Percentiles rank a stretch among this genome's conserved stretches.
These are phyloP conservation scores for Drosophila affinis DNA, from an alignment of 2,888 invertebrate genomes.

Conservation along the genomic window DNA sequence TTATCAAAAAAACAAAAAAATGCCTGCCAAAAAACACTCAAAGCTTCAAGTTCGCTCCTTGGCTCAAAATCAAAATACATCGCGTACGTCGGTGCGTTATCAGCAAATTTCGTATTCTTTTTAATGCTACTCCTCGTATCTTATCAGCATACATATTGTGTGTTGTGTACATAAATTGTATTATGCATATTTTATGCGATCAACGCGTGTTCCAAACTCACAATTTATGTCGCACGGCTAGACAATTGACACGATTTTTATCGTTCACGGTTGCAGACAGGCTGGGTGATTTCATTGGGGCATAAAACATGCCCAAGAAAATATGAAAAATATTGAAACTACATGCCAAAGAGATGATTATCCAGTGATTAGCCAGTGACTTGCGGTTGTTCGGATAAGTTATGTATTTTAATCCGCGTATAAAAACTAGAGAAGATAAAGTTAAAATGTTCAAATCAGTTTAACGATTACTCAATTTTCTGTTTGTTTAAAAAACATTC, in stretches of 20 bases:
- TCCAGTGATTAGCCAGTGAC: no score
- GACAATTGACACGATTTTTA: slow-evolving; percentile 16
- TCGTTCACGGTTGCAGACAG: neutral
- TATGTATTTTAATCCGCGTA: no score
- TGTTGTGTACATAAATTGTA: neutral
- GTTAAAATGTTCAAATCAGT: no score
- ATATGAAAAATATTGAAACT: neutral
- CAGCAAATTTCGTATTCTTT: slow-evolving; percentile 32
- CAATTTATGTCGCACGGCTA: slow-evolving; percentile 22
- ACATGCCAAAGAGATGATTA: no score
- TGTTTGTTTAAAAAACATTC: no score
- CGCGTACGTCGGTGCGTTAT: slow-evolving; percentile 33
- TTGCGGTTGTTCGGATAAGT: no score
- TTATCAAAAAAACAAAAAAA: slow-evolving; percentile 51
- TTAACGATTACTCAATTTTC: no score
- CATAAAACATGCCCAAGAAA: neutral
- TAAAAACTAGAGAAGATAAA: no score
- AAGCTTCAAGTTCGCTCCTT: neutral
- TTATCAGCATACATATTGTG: slow-evolving; percentile 38
- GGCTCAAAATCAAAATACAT: slow-evolving; percentile 28
- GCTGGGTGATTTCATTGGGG: neutral
- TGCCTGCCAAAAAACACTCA: slow-evolving; percentile 24
- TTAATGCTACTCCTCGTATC: slow-evolving; percentile 25
- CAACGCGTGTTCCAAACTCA: slow-evolving; percentile 23
- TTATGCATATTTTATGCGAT: slow-evolving; percentile 42